Conservation (phyloP, 2,797 vertebrate genomes). For the Aulostomus chinensis region DNA sequence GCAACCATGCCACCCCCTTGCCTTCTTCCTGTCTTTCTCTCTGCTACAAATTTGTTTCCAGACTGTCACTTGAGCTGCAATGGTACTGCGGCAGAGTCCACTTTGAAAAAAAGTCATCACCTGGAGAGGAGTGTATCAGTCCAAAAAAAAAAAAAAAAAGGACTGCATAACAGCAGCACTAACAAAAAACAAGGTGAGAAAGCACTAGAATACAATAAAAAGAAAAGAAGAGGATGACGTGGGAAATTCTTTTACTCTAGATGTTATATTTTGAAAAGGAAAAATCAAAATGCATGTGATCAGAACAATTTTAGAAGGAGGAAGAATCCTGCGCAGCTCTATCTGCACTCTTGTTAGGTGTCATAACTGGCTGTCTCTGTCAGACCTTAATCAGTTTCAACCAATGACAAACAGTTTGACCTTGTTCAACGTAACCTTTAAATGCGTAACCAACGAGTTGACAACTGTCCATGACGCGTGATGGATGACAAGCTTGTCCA, state of each 20-base stretch:
- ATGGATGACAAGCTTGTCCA: neutral
- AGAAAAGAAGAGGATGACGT: conserved; percentile 1
- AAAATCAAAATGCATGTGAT: too few species aligned
- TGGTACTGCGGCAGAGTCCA: conserved; percentile 43
- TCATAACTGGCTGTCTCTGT: too few species aligned
- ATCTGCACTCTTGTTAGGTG: too few species aligned
- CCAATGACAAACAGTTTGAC: too few species aligned
- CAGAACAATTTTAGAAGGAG: too few species aligned
- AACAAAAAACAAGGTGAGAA: neutral
- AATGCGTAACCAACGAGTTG: conserved; percentile 7
- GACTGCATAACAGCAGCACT: too few species aligned
- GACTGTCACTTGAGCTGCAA: conserved; percentile 38
- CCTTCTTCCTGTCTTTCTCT: conserved; percentile 21
- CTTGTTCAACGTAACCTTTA: conserved; percentile 11
- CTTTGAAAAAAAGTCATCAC: too few species aligned
- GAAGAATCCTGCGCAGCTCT: too few species aligned
- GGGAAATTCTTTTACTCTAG: too few species aligned
- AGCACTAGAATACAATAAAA: neutral
- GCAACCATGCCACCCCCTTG: neutral
- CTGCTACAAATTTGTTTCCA: conserved; percentile 40
- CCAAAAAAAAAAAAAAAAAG: too few species aligned
- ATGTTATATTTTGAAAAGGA: too few species aligned
- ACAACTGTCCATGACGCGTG: neutral
- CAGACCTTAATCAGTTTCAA: neutral
- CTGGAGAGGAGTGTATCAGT: too few species aligned